phyloP scores from a whole-genome alignment of 2,888 invertebrate species.

The Pasiphila rectangulata region DNA sequence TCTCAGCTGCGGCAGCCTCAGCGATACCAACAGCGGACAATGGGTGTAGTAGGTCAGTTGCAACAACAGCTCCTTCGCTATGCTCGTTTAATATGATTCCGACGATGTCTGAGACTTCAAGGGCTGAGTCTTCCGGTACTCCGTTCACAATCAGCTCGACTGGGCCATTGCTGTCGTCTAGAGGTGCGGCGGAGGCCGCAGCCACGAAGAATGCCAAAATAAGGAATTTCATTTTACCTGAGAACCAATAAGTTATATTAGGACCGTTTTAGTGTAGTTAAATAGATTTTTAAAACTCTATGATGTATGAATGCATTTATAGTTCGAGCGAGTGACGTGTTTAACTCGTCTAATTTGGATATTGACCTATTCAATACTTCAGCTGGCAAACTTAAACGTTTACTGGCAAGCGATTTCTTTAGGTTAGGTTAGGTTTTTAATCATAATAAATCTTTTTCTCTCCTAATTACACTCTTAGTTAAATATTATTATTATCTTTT shows the following conservation, averaged over 20 bases:
- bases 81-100: slow-evolving; percentile 54
- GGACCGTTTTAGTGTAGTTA: background rate
- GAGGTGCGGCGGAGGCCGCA: slow-evolving; percentile 49
- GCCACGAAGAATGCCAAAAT: slow-evolving; percentile 55
- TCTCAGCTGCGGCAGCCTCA: slow-evolving; percentile 42
- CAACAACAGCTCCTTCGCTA: slow-evolving; percentile 42
- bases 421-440: too few relatives aligned
- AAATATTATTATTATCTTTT: too few relatives aligned
- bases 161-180: slow-evolving; percentile 41
- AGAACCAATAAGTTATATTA: slow-evolving; percentile 24
- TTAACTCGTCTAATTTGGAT: too few relatives aligned
- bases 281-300: too few relatives aligned
- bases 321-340: too few relatives aligned
- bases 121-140: slow-evolving; percentile 49
- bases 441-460: too few relatives aligned
- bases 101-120: slow-evolving; percentile 51
- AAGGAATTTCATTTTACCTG: slow-evolving; percentile 59
- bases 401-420: too few relatives aligned
- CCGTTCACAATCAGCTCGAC: slow-evolving; percentile 61
- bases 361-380: too few relatives aligned
- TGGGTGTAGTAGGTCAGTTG: slow-evolving; percentile 51
- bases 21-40: slow-evolving; percentile 53
- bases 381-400: too few relatives aligned
- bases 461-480: too few relatives aligned
- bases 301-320: too few relatives aligned